Evolutionary conservation across 2,797 vertebrate species (phyloP), one percentile per base, ranked within the genome.

Genomic region (Sebastes vulpes): DNA sequence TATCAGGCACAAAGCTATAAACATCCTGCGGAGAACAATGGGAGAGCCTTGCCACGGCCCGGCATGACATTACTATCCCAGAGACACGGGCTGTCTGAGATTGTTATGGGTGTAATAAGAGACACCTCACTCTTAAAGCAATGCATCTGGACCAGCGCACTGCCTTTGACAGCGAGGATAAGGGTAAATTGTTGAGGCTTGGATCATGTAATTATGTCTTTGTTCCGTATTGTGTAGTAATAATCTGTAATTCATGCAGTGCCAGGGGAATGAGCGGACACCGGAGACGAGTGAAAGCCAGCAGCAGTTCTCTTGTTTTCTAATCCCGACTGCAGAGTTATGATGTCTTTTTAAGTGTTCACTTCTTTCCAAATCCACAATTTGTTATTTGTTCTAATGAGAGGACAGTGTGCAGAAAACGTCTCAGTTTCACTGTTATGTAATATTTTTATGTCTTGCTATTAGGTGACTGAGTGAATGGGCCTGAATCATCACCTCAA

Each of bases 71-170:
- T 83, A 85, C 93, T 76, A 86, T 92, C 85, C 90, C 82, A 83
- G 77, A 92, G 87, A 92, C 92, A 89, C 80, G 26, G 90, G 84
- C 91, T 94, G 93, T 93, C 90, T 91, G 82, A 91, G 91, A 90
- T 90, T 95, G 93, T 96, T 93, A 94, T 92, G 87, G 89, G 87
- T 93, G 95, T 94, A 96, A 95, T 86, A 84, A 85, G 93, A 95
- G 92, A 93, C 82, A 89, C 74, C 90, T 92, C 90, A 75, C 90
- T 85, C 85, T 85, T 82, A 83, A 91, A 92, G 86, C 86, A 84
- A 77, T 92, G 89, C 92, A 93, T 94, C 93, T 94, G 93, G 92
- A 87, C 79, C 83, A 50, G 83, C 56, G 77, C 31, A 46, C 73
- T 63, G 89, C 86, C 84, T 79, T 81, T 91, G 89, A 90, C 89